Evolutionary conservation across 2,797 vertebrate genomes (phyloP), one percentile per base, ranked within the genome.

Genomic region (Schizopygopsis malacanthus): DNA sequence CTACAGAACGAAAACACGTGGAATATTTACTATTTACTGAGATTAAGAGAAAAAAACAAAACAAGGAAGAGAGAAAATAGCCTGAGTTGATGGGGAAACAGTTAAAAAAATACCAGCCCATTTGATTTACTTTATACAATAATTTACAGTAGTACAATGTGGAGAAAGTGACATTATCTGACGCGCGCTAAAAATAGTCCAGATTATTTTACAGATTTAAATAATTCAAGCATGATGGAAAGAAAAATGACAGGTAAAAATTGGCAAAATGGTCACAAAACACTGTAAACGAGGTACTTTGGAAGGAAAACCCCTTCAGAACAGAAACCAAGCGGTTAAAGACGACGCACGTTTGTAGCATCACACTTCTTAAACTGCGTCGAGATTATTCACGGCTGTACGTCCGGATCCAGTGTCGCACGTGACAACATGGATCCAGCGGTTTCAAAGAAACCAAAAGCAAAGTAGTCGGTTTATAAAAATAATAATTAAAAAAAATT

Each of bases 241-340:
- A 91, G 88, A 91, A 81, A 86, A 82, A 87, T 37, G 28, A 71
- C 59, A 82, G 91, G 95, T 95, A 94, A 94, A 95, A 96, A 96
- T 93, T 92, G 95, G 95, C 95, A 96, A 96, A 96, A 95, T 96
- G 96, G 95, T 95, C 90, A 96, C 95, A 96, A 85, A 96, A 96
- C 94, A 96, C 95, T 97, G 96, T 96, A 97, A 97, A 99, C 97
- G 98, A 99, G 95, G 97, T 97, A 98, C 96, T 97, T 97, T 96
- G 97, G 97, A 97, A 97, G 96, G 96, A 95, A 95, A 97, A 95
- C 92, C 93, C 95, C 95, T 96, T 96, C 94, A 95, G 93, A 92
- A 87, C 89, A 94, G 91, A 94, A 91, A 71, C 90, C 92, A 92
- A 93, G 94, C 90, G 89, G 91, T 95, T 94, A 94, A 92, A 95